Percentiles rank a stretch among this genome's conserved stretches.
These are phyloP conservation scores for Zaprionus obscuricornis DNA, from an alignment of 2,888 invertebrate species.

Conservation along the genomic window DNA sequence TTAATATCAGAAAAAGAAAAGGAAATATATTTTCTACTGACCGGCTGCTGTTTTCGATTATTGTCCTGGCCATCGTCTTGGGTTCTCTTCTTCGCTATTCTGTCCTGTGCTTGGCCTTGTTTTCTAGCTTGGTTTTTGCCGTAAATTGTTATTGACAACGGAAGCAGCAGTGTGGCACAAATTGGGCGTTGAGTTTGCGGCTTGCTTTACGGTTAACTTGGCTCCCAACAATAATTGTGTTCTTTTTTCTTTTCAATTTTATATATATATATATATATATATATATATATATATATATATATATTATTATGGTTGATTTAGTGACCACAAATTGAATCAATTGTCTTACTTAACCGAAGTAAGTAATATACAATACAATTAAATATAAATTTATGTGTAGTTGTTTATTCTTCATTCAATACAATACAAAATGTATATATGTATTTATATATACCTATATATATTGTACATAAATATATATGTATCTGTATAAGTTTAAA, in stretches of 20 bases:
- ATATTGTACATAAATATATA: neutral
- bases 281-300: neutral
- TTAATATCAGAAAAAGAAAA: conserved; percentile 72
- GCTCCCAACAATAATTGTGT: conserved; percentile 14
- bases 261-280: neutral
- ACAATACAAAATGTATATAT: no score
- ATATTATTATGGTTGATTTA: conserved; percentile 76
- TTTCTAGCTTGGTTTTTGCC: conserved; percentile 44
- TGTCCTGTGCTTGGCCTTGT: conserved; percentile 28
- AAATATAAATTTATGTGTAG: conserved; percentile 6
- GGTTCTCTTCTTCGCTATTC: conserved; percentile 19
- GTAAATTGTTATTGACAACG: conserved; percentile 80
- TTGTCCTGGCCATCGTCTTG: conserved; percentile 55
- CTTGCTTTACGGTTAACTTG: conserved; percentile 58
- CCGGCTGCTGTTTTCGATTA: conserved; percentile 78
- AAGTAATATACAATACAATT: conserved; percentile 59
- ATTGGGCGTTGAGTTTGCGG: conserved; percentile 77
- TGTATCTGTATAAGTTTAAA: conserved; percentile 57
- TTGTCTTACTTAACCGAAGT: conserved; percentile 76
- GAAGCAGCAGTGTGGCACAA: conserved; percentile 77
- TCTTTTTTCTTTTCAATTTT: conserved; percentile 14
- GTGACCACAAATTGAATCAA: conserved; percentile 78
- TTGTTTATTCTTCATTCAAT: no score
- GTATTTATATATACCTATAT: conserved; percentile 2
- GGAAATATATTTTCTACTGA: conserved; percentile 74